These are phyloP conservation scores for Diaphora mendica DNA, from an alignment of 2,888 invertebrate genomes.

Conservation along the genomic window DNA sequence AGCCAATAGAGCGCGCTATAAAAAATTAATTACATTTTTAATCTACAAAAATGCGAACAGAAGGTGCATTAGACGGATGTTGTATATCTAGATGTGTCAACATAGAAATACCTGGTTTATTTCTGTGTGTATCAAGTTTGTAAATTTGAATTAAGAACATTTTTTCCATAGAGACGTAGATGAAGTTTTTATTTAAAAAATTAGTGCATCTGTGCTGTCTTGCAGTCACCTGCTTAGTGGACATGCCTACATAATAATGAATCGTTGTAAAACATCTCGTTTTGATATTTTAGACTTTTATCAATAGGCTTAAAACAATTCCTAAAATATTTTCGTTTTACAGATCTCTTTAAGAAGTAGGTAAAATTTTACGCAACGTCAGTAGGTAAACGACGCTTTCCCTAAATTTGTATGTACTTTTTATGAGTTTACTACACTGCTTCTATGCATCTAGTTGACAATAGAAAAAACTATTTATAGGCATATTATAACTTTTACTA, in stretches of 20 bases:
- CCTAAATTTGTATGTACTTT: too few relatives aligned
- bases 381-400: too few relatives aligned
- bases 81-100: slow-evolving; percentile 54
- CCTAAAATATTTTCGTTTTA: background rate
- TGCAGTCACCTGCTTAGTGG: too few relatives aligned
- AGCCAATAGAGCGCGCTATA: slow-evolving; percentile 79
- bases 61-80: slow-evolving; percentile 59
- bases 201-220: too few relatives aligned
- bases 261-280: background rate
- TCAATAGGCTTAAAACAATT: too few relatives aligned
- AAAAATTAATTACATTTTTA: slow-evolving; percentile 86
- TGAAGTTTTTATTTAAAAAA: background rate
- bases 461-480: too few relatives aligned
- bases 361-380: too few relatives aligned
- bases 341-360: too few relatives aligned
- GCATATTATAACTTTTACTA: background rate
- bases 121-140: background rate
- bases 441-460: background rate
- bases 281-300: background rate
- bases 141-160: background rate
- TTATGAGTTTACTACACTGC: too few relatives aligned
- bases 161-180: background rate
- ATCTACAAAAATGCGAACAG: slow-evolving; percentile 78
- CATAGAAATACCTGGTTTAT: too few relatives aligned
- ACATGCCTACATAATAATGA: background rate